Conservation (phyloP, 2,888 invertebrate genomes). For the Lottia scabra region DNA sequence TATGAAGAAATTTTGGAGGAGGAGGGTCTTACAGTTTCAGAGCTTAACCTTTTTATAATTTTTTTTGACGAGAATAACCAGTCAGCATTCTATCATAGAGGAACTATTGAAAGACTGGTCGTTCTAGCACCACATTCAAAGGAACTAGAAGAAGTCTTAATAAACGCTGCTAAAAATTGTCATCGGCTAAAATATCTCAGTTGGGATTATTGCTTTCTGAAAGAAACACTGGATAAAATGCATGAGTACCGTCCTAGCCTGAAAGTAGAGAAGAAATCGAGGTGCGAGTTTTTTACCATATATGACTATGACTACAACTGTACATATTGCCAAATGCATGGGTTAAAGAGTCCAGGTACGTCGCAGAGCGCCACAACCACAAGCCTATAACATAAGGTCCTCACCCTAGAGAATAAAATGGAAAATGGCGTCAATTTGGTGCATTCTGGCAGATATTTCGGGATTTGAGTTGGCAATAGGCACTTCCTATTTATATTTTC, state of each 20-base stretch:
- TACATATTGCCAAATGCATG: too few relatives aligned
- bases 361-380: too few relatives aligned
- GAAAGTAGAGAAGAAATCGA: conserved; percentile 46
- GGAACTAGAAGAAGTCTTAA: conserved; percentile 53
- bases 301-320: too few relatives aligned
- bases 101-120: conserved; percentile 56
- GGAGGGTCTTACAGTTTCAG: conserved; percentile 60
- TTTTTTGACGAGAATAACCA: conserved; percentile 57
- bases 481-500: too few relatives aligned
- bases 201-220: conserved; percentile 64
- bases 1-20: conserved; percentile 57
- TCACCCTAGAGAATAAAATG: too few relatives aligned
- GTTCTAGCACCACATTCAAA: conserved; percentile 56
- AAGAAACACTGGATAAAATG: conserved; percentile 54
- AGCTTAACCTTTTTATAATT: conserved; percentile 59
- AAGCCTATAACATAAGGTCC: too few relatives aligned
- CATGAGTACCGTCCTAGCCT: conserved; percentile 52
- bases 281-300: too few relatives aligned
- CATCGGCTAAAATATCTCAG: conserved; percentile 43
- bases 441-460: too few relatives aligned
- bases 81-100: conserved; percentile 51
- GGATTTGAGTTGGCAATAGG: too few relatives aligned
- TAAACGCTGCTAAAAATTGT: conserved; percentile 51
- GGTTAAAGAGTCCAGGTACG: too few relatives aligned
- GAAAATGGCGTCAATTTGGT: too few relatives aligned